Base-by-base conservation (phyloP, 2,888 invertebrate genomes). In the Tanypteryx hageni region DNA sequence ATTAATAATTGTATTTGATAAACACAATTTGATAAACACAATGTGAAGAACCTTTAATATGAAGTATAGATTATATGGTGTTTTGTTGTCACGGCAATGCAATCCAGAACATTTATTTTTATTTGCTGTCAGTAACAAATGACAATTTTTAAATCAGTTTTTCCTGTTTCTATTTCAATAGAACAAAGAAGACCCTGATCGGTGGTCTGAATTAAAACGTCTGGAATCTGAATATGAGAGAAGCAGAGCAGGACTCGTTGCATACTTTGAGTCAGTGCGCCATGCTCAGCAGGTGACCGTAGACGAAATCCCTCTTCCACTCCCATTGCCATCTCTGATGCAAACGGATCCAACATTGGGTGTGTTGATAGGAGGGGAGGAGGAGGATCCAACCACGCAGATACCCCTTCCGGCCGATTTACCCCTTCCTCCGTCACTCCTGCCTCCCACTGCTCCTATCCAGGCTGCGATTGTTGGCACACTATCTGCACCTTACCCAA, bases 161-260 rank as follows among this genome's bases (percentile, higher is more conserved):
- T 92, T 93, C 92, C 92, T 93, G 93, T 94, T 94, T 86, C 94
- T 5, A 44, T 44, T 44, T 44, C 44, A 44, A 3, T 44, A 99
- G 98, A 98, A 99, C 94, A 99, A 99, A 96, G 99, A 99, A 95
- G 99, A 99, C 94, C 98, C 98, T 56, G 99, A 99, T 94, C 98
- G 98, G 94, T 99, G 98, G 97, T 96, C 97, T 5, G 99, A 99
- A 93, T 95, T 99, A n/a, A 98, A 98, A 94, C 96, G 98, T 89
- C 97, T 98, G 94, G 98, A 99, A 95, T 96, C 97, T 93, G 99
- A 99, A 93, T 99, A 99, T 95, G 99, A 99, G 94, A 97, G 98
- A 94, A 97, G 98, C 93, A 96, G 98, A 93, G 96, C 97, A 93
- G 97, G 98, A 95, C 96, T 99, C 93, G 98, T 99, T 92, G 97